Evolutionary conservation across 2,797 vertebrate genomes (phyloP).

Genomic region (Coregonus ussuriensis): DNA sequence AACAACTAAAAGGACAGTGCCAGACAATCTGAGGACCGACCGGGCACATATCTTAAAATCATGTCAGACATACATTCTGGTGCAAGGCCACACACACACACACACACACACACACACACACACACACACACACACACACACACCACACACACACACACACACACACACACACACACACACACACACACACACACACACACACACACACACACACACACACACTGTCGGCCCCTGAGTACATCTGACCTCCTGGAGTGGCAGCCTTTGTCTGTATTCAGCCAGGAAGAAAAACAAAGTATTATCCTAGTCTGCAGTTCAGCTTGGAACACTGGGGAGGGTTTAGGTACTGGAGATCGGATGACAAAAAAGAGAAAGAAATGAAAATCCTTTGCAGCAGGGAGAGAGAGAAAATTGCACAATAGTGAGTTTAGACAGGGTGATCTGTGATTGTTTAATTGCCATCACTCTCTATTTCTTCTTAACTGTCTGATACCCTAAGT

Average conservation of each 20-base stretch:
- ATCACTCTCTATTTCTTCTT: not conserved
- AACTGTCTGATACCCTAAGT: no score
- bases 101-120: constrained; percentile 13
- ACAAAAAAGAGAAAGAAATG: not conserved
- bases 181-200: constrained; percentile 16
- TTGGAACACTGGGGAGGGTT: not conserved
- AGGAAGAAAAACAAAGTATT: constrained; percentile 14
- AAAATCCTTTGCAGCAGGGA: not conserved
- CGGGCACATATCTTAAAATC: no score
- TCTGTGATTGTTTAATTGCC: not conserved
- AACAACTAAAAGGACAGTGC: no score
- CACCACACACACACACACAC: constrained; percentile 16
- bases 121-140: constrained; percentile 2
- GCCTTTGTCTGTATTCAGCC: constrained; percentile 21
- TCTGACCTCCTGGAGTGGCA: not conserved
- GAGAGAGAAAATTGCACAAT: not conserved
- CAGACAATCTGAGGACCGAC: no score
- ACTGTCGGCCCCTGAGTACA: constrained; percentile 2
- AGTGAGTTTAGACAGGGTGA: not conserved
- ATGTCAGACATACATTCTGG: no score
- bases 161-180: constrained; percentile 19
- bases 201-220: constrained; percentile 9
- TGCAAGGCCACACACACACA: constrained; percentile 16
- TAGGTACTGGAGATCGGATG: not conserved
- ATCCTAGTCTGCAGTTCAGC: not conserved